Evolutionary conservation across 2,113 vertebrate species (phyloP).

Genomic region (Triplophysa tibetana): DNA sequence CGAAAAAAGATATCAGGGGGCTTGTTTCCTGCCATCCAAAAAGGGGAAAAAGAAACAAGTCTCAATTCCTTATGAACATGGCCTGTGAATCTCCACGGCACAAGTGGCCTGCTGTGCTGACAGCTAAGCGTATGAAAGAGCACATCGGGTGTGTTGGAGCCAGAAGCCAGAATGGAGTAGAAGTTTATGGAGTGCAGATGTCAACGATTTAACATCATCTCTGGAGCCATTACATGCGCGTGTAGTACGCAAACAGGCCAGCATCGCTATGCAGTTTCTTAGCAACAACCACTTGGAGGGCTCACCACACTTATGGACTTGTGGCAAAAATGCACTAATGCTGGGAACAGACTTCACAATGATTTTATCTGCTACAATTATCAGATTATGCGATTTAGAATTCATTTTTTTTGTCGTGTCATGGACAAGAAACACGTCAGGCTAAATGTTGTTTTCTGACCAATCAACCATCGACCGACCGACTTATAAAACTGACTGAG

Average conservation of each 20-base stretch:
- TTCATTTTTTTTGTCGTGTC: too few relatives aligned
- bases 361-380: too few relatives aligned
- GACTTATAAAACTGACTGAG: too few relatives aligned
- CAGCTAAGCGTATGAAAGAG: slow-evolving; percentile 21
- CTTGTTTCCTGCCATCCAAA: not conserved
- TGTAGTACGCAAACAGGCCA: slow-evolving; percentile 29
- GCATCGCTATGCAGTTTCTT: slow-evolving; percentile 54
- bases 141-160: slow-evolving; percentile 32
- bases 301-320: slow-evolving; percentile 8
- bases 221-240: slow-evolving; percentile 46
- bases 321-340: slow-evolving; percentile 4
- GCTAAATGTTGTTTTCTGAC: too few relatives aligned
- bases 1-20: not conserved
- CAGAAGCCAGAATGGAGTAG: slow-evolving; percentile 24
- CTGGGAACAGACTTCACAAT: not conserved
- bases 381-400: too few relatives aligned
- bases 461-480: too few relatives aligned
- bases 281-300: slow-evolving; percentile 46
- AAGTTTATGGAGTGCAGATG: slow-evolving; percentile 48
- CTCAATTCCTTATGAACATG: not conserved
- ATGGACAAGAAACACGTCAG: too few relatives aligned
- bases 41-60: slow-evolving; percentile 4
- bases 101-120: not conserved
- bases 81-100: not conserved
- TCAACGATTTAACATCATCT: slow-evolving; percentile 41